Base-by-base conservation (phyloP, 2,797 vertebrate species). In the Clarias fuscus region DNA sequence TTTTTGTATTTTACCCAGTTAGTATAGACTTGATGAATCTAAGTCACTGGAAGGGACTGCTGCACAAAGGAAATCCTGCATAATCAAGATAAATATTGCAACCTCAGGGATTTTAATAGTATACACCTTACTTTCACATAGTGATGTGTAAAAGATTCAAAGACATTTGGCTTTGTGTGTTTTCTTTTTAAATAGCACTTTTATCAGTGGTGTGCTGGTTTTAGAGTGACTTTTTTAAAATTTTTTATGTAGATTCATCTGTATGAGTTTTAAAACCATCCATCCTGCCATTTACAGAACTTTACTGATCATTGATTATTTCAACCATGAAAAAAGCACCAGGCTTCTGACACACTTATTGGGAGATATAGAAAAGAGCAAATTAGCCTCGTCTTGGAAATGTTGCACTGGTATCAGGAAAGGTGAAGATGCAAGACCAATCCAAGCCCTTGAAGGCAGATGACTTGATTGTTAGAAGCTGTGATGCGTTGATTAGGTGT, bases 401-500 rank as follows among this genome's bases (percentile, higher is more conserved):
- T 37, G 20, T 20, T 88, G 77, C 84, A 75, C 73, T 84, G 77
- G 17, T 64, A 37, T 65, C 61, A 18, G 37, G 48, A 37, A 27
- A n/a, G 68, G 83, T 86, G 82, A 78, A 53, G 79, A 71, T 64
- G 43, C 18, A 56, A 56, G 4, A 78, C 75, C 61, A 85, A 17
- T 79, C 70, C 68, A 83, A 82, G 48, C 64, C 59, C 18, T 58
- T n/a, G 67, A 20, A 56, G 53, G 53, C 53, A 56, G 53, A 56
- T 56, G 53, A 56, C 53, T 56, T 62, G 73, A 68, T 59, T 14
- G 40, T 59, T 58, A 59, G 70, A 64, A 83, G 33, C 59, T 27
- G 84, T 77, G 64, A 73, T 65, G 83, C 64, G 24, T 43, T 33
- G 78, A 92, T 92, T 72, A 88, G 89, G 86, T 88, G 89, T 91